Conservation (phyloP, 2,888 invertebrate genomes). For the Eustalomyia histrio region DNA sequence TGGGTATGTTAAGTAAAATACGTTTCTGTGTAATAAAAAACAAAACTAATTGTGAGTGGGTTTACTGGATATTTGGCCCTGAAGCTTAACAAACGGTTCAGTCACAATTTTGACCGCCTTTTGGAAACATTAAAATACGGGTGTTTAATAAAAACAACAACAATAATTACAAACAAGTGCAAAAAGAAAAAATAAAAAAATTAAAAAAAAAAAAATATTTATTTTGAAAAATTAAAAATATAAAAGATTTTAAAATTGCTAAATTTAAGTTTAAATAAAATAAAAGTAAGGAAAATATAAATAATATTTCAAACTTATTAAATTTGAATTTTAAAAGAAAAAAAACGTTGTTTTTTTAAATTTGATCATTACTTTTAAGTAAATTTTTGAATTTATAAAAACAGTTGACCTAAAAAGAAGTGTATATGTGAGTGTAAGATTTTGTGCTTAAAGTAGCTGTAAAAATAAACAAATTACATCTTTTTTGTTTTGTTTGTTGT, state of each 20-base stretch:
- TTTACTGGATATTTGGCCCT: slow-evolving; percentile 67
- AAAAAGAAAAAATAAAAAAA: slow-evolving; percentile 47
- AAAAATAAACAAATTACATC: neutral
- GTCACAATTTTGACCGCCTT: slow-evolving; percentile 77
- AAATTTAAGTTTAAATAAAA: neutral
- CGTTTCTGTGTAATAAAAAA: no score
- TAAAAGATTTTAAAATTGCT: neutral
- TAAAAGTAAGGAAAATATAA: slow-evolving; percentile 11
- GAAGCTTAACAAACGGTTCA: slow-evolving; percentile 69
- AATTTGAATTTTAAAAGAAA: slow-evolving; percentile 2
- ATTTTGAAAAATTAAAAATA: neutral
- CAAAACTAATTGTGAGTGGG: slow-evolving; percentile 27
- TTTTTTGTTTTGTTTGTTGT: neutral
- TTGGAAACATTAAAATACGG: slow-evolving; percentile 74
- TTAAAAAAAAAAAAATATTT: slow-evolving; percentile 18
- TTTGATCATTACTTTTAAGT: slow-evolving; percentile 2
- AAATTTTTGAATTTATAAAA: slow-evolving; percentile 43
- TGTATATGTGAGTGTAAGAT: slow-evolving; percentile 1
- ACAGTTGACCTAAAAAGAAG: slow-evolving; percentile 48
- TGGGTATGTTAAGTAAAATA: slow-evolving; percentile 61
- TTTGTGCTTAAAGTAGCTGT: neutral
- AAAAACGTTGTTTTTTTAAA: neutral
- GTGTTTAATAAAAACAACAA: slow-evolving; percentile 57
- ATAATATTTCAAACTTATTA: neutral
- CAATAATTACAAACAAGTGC: slow-evolving; percentile 60